Evolutionary conservation across 2,113 vertebrate species (phyloP), one percentile per base, ranked within the genome.

Genomic region (Heptranchias perlo): DNA sequence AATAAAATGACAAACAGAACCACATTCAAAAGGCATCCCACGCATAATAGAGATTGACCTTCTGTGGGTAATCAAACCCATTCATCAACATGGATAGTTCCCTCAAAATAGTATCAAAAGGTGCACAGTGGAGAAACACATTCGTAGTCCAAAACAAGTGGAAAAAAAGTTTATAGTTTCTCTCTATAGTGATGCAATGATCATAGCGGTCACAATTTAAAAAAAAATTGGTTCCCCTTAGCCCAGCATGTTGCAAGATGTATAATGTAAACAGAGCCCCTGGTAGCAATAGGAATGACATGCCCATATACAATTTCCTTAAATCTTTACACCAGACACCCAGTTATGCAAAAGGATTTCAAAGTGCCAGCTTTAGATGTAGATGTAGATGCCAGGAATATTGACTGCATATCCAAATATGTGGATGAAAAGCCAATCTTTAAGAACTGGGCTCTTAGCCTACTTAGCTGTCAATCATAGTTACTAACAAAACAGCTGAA

Each of bases 231-330:
- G n/a, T 23, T 21, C 14, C n/a, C n/a, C 61, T 23, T 23, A 5
- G 31, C 14, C 3, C 52, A 91, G 28, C 13, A 35, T 91, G 25
- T 28, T 35, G 10, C 87, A 91, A 91, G 3, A 35, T 58, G 31
- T 58, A 91, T 54, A 23, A 93, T 39, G n/a, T 58, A 39, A 93
- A 62, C 54, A 39, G n/a, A 62, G 4, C 44, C 58, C 89, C 58
- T 62, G 58, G n/a, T 93, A n/a, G 58, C 39, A 93, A 62, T 93
- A 62, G 89, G n/a, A 92, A 93, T 62, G 35, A n/a, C n/a, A 64
- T 62, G 14, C n/a, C 58, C 35, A 93, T 44, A 21, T 2, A 82
- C 8, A 82, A 44, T 64, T 62, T 93, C 58, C 89, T 93, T 93
- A 35, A 64, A 64, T 62, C 89, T 62, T 92, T 58, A n/a, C 39